Base-by-base conservation (phyloP, 2,888 invertebrate genomes). In the Erebia aethiops region DNA sequence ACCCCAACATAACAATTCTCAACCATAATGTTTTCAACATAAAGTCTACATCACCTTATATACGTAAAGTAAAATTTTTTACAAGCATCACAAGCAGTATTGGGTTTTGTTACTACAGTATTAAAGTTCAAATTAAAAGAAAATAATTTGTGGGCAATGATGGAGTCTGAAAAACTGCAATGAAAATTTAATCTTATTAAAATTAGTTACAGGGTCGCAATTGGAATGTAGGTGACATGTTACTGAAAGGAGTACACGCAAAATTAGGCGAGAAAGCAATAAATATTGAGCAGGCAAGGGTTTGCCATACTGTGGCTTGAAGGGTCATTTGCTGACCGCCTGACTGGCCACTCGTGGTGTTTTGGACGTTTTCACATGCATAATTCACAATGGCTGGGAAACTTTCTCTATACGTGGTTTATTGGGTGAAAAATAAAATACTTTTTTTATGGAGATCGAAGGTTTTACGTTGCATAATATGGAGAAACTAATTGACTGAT, bases 221-320 rank as follows among this genome's bases (percentile, higher is more conserved):
- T 43, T 75, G 14, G 58, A 57, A 57, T 62, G 70, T 62, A 41
- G 13, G 14, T 46, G 43, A 21, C 16, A 18, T 60, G 18, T 61
- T 52, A 49, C 60, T 10, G 67, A 71, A 71, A 71, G 71, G 75
- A 73, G 70, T 69, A 68, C 76, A 80, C 82, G 81, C 80, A 77
- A 84, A 85, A 87, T 84, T 87, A 81, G 82, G 79, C 82, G 79
- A 77, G 80, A 81, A 79, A 75, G 82, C 81, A 82, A 87, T 89
- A 89, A 89, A 89, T 88, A 88, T 84, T 84, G 85, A 84, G 82
- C 82, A 79, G 75, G 79, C 77, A 87, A 87, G 85, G 88, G 86
- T 85, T 85, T 84, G 82, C 69, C 69, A 68, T 67, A 80, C 57
- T n/a, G 58, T 11, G 60, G 60, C 52, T 61, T 67, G 60, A 61